Evolutionary conservation across 2,888 invertebrate genomes (phyloP), one percentile per base, ranked within the genome.

Genomic region (Saturnia pavonia): DNA sequence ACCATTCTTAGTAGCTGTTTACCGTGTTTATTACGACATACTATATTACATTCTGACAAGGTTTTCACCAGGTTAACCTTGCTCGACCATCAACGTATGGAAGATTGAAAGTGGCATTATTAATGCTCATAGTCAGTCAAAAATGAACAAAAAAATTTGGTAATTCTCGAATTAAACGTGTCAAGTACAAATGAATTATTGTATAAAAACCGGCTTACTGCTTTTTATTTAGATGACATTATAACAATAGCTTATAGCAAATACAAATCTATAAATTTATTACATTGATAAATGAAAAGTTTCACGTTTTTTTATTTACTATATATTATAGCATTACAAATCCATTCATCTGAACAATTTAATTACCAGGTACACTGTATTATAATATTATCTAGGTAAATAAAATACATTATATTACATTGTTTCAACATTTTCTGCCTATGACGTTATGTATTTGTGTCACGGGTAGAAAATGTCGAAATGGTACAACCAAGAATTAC

Each of bases 401-500:
- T 25, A 57, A 27, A 51, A 1, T 45, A 42, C 25, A 45, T 48
- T 8, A 16, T 51, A 51, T 68, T 68, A 34, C 68, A 68, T 48
- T 51, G 14, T 34, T 34, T 40, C 27, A 8, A 51, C 68, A 51
- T 68, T 68, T 68, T 68, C 68, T 51, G 68, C 54, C 68, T 19
- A 54, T 54, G 68, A 68, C 68, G 14, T 34, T n/a, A 6, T 34
- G 3, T 51, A 27, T 54, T 14, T 14, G n/a, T 42, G 68, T 71
- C 71, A 68, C 43, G 22, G 71, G 68, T 42, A 63, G 48, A 71
- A 71, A 71, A 68, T 63, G 60, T 68, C 48, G 63, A 54, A 11
- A 4, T 34, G 68, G 57, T 48, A 34, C n/a, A 27, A 63, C 70
- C 68, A 60, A 45, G 63, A 34, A 45, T 71, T n/a, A 51, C 67